Conservation (phyloP, 2,888 invertebrate species). For the Myopa tessellatipennis region DNA sequence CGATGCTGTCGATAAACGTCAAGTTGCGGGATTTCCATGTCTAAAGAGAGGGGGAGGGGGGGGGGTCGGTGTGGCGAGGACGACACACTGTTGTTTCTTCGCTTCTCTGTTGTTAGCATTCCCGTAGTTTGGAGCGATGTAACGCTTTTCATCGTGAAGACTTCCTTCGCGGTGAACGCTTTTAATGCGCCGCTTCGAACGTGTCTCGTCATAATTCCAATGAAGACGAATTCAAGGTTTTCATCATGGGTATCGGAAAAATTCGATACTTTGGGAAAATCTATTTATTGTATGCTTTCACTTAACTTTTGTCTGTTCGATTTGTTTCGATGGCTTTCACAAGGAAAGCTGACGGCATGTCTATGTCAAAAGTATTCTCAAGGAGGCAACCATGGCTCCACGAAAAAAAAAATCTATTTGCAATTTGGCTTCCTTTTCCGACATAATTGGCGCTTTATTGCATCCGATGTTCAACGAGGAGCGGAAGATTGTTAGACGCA, state of each 20-base stretch:
- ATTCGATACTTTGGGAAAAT: slow-evolving; percentile 41
- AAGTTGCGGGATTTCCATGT: slow-evolving; percentile 57
- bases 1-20: slow-evolving; percentile 61
- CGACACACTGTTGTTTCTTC: slow-evolving; percentile 56
- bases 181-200: slow-evolving; percentile 61
- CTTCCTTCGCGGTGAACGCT: slow-evolving; percentile 58
- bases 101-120: slow-evolving; percentile 53
- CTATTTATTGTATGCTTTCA: slow-evolving; percentile 7
- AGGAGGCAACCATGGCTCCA: slow-evolving; percentile 49
- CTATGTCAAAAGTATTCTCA: slow-evolving; percentile 48
- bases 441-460: slow-evolving; percentile 55
- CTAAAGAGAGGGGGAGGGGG: slow-evolving; percentile 50
- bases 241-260: slow-evolving; percentile 55
- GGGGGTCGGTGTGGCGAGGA: slow-evolving; percentile 56
- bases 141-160: slow-evolving; percentile 58
- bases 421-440: slow-evolving; percentile 56
- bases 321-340: slow-evolving; percentile 16
- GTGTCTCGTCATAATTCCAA: slow-evolving; percentile 55
- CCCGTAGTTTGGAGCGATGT: slow-evolving; percentile 53
- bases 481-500: slow-evolving; percentile 35
- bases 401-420: slow-evolving; percentile 58
- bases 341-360: slow-evolving; percentile 51
- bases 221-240: slow-evolving; percentile 56
- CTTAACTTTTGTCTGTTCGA: slow-evolving; percentile 3
- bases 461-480: slow-evolving; percentile 54